Base-by-base conservation (phyloP, 53 echinoderm and acorn worm genomes). In the Mesocentrotus franciscanus region DNA sequence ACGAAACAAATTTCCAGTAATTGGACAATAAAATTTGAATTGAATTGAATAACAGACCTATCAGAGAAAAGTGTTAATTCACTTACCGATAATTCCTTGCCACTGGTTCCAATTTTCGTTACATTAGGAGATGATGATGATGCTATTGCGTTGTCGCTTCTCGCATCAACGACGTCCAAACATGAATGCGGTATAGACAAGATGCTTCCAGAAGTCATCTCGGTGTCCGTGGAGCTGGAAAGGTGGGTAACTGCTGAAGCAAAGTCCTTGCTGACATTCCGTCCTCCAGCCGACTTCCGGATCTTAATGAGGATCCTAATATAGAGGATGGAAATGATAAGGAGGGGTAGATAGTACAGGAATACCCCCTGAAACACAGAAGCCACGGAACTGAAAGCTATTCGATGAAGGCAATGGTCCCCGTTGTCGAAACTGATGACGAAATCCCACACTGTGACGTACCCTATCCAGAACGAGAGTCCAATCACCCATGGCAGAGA, bases 371-470 rank as follows among this genome's bases (percentile, higher is more conserved):
- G 42, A 18, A 92, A 4, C 4, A 92, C 4, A 29, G 30, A 2
- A 14, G 92, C 18, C 26, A 9, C 8, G 70, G 49, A 71, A 36
- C 12, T 22, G 35, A 27, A 5, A 18, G 1, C 0, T 42, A 20
- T 39, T 15, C 71, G 92, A 17, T 34, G 62, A 33, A 62, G 10
- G 66, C 91, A 91, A 5, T 39, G 35, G 11, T 12, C 12, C 32
- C 93, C 78, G 78, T 78, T 93, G 78, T 93, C 78, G 56, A n/a
- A 74, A 49, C 57, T 78, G 78, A 56, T 33, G 78, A 29, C n/a
- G 78, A 93, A 76, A 30, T 93, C 93, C 93, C 93, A 78, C 20
- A 32, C 33, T 8, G 93, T 93, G 26, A 93, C 32, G 60, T 59
- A 93, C 8, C 49, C 56, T 11, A 93, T 8, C 93, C 93, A 93